These are phyloP conservation scores for Sarcophaga carnaria DNA, from an alignment of 2,888 invertebrate genomes.

Conservation along the genomic window DNA sequence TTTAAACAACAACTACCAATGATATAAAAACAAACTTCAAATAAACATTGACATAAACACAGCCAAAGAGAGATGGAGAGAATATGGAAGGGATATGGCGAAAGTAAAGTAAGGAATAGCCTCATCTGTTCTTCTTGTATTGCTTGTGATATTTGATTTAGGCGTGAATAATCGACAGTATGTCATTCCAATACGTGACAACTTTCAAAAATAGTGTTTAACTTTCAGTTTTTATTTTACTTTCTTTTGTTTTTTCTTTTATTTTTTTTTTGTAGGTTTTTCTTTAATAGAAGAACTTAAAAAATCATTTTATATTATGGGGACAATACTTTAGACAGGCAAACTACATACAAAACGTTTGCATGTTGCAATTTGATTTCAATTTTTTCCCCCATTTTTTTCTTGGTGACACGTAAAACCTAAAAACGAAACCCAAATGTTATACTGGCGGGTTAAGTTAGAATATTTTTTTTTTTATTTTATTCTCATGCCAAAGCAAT, in stretches of 20 bases:
- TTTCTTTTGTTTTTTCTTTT: too few relatives aligned
- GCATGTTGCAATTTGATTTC: constrained; percentile 56
- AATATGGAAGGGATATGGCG: not conserved
- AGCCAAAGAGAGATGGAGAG: not conserved
- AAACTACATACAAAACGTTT: constrained; percentile 33
- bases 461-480: constrained; percentile 18
- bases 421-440: constrained; percentile 48
- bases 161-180: constrained; percentile 42
- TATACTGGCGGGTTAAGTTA: constrained; percentile 14
- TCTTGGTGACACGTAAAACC: constrained; percentile 51
- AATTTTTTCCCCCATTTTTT: too few relatives aligned
- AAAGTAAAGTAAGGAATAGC: not conserved
- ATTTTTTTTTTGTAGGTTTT: not conserved
- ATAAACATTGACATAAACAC: not conserved
- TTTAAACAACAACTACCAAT: constrained; percentile 1
- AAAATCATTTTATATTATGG: not conserved
- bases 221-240: not conserved
- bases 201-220: constrained; percentile 40
- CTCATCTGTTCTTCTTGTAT: constrained; percentile 46
- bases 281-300: not conserved
- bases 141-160: constrained; percentile 25
- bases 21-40: not conserved
- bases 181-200: constrained; percentile 60
- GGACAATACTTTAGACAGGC: too few relatives aligned
- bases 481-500: not conserved